phyloP scores from a whole-genome alignment of 2,113 vertebrate genomes.

The Zeus faber region DNA sequence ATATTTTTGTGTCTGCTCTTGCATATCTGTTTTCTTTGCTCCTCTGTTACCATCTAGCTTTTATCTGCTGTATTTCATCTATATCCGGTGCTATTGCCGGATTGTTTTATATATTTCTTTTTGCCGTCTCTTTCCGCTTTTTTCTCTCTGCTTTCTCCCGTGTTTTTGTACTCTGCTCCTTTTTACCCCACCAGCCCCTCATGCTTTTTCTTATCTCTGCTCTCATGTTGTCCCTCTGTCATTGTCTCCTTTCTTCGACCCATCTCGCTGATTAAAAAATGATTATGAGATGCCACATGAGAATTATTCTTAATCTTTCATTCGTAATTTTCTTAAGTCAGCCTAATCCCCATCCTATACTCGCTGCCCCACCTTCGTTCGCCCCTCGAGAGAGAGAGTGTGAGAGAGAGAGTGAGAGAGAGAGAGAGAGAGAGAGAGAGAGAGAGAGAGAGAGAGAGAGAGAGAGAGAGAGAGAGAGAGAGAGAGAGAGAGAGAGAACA shows the following conservation, averaged over 20 bases:
- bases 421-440: conserved; percentile 6
- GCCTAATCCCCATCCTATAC: conserved; percentile 57
- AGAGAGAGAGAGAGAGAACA: conserved; percentile 48
- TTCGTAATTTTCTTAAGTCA: conserved; percentile 78
- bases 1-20: conserved; percentile 12
- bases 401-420: background rate
- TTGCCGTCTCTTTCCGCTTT: conserved; percentile 14
- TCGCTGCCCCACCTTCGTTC: background rate
- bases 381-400: conserved; percentile 25
- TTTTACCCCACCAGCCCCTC: conserved; percentile 1
- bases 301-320: conserved; percentile 77
- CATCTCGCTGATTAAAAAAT: conserved; percentile 74
- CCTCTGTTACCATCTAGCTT: conserved; percentile 24
- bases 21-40: conserved; percentile 19
- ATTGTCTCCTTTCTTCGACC: conserved; percentile 70
- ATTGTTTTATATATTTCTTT: conserved; percentile 43
- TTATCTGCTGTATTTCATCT: conserved; percentile 29
- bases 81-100: conserved; percentile 37
- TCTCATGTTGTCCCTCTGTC: conserved; percentile 66
- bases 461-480: conserved; percentile 25
- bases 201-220: conserved; percentile 43
- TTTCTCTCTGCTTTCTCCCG: conserved; percentile 35
- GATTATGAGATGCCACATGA: conserved; percentile 73
- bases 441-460: conserved; percentile 1
- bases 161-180: conserved; percentile 18